These are phyloP conservation scores for Acipenser oxyrinchus DNA, from an alignment of 2,797 vertebrate species.

Conservation along the genomic window DNA sequence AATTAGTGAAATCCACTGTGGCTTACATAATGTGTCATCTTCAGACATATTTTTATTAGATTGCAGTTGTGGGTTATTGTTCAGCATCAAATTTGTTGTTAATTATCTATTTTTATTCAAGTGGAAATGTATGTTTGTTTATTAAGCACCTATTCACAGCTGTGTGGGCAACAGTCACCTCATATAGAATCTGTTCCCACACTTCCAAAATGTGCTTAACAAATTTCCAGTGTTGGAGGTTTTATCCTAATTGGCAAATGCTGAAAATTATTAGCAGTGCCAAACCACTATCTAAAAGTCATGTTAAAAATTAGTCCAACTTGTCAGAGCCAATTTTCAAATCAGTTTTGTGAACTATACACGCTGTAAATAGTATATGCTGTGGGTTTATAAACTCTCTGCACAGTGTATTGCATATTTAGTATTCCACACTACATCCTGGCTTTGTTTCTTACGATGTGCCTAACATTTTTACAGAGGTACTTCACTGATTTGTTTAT, in stretches of 20 bases:
- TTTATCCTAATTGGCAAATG: constrained; percentile 39
- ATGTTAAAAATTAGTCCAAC: constrained; percentile 33
- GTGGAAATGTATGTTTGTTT: constrained; percentile 35
- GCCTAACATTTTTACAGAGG: too few species aligned
- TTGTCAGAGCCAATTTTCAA: constrained; percentile 34
- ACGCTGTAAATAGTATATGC: too few species aligned
- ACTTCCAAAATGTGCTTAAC: constrained; percentile 18
- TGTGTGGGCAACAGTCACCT: not conserved
- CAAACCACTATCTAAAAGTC: constrained; percentile 41
- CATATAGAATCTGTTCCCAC: constrained; percentile 12
- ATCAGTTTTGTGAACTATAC: too few species aligned
- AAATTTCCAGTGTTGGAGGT: constrained; percentile 23
- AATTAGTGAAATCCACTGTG: constrained; percentile 4
- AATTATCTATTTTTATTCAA: constrained; percentile 30
- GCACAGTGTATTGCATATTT: too few species aligned
- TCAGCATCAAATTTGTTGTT: constrained; percentile 42
- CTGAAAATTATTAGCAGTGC: constrained; percentile 37
- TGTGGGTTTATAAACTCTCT: too few species aligned
- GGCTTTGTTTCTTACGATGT: too few species aligned
- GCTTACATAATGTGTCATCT: constrained; percentile 22
- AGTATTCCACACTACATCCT: too few species aligned
- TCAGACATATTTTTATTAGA: not conserved
- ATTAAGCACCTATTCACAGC: constrained; percentile 11
- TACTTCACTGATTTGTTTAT: too few species aligned
- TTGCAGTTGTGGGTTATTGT: constrained; percentile 15